phyloP scores from a whole-genome alignment of 2,888 invertebrate species.

The Nomada hirtipes region DNA sequence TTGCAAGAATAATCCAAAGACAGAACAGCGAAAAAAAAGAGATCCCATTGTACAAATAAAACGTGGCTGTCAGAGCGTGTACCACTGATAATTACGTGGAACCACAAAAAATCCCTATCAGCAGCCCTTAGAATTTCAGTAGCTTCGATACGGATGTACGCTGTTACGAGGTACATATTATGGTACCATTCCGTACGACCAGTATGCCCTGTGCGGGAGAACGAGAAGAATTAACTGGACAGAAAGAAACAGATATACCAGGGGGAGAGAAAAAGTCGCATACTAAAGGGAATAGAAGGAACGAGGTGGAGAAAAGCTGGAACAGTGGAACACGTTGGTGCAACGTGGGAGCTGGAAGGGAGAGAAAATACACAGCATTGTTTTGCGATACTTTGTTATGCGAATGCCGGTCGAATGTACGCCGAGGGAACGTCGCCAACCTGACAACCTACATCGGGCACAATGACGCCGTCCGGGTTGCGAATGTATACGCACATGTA shows the following conservation, averaged over 20 bases:
- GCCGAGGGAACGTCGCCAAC: slow-evolving; percentile 69
- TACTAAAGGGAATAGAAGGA: slow-evolving; percentile 1
- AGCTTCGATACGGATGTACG: slow-evolving; percentile 25
- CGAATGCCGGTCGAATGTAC: slow-evolving; percentile 60
- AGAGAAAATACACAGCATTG: slow-evolving; percentile 69
- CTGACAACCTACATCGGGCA: slow-evolving; percentile 79
- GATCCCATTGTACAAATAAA: background rate
- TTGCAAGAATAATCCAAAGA: too few relatives aligned
- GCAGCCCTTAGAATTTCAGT: slow-evolving; percentile 46
- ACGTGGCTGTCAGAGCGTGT: too few relatives aligned
- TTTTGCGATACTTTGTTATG: slow-evolving; percentile 78
- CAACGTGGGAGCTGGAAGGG: slow-evolving; percentile 11
- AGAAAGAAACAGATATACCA: slow-evolving; percentile 25
- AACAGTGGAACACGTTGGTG: slow-evolving; percentile 1
- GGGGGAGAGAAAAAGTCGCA: background rate
- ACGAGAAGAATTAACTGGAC: background rate
- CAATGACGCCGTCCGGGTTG: slow-evolving; percentile 71
- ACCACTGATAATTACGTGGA: background rate
- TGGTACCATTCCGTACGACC: slow-evolving; percentile 40
- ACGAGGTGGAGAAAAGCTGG: slow-evolving; percentile 31
- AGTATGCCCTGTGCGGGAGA: background rate
- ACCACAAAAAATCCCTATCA: slow-evolving; percentile 46
- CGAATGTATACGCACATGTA: background rate
- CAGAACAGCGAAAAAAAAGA: too few relatives aligned
- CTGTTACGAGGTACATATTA: slow-evolving; percentile 11